Evolutionary conservation across 2,888 invertebrate species (phyloP).

Genomic region (Cylindroiulus punctatus): DNA sequence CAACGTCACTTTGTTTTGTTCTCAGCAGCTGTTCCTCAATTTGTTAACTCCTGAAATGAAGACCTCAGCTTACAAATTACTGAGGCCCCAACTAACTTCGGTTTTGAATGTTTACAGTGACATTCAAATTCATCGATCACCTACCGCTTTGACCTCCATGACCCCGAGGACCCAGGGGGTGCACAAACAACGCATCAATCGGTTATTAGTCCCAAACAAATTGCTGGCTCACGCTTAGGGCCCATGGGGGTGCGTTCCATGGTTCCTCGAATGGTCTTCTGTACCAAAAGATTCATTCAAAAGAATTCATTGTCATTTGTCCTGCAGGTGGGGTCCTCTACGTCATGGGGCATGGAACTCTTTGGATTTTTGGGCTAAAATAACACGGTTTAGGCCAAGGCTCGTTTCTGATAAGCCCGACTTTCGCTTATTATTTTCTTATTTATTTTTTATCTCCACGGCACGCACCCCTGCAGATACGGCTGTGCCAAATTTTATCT

Average conservation of each 20-base stretch:
- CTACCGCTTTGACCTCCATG: no score
- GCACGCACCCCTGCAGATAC: neutral
- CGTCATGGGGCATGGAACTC: neutral
- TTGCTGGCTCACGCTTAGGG: neutral
- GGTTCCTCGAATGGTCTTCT: neutral
- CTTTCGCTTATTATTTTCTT: neutral
- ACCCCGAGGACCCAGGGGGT: no score
- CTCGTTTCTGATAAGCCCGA: neutral
- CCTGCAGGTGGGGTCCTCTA: neutral
- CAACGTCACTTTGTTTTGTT: no score
- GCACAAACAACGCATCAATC: neutral
- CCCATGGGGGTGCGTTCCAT: neutral
- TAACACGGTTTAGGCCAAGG: neutral
- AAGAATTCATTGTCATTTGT: neutral
- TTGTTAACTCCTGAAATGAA: no score
- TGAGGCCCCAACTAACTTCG: no score
- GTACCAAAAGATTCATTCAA: neutral
- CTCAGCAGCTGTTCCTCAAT: no score
- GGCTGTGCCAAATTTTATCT: no score
- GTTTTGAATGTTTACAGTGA: no score
- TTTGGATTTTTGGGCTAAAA: neutral
- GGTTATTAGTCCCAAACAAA: neutral
- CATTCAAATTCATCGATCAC: no score
- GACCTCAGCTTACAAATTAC: no score
- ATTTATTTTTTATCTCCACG: neutral